Evolutionary conservation across 2,113 vertebrate genomes (phyloP).

Genomic region (Trinectes maculatus): DNA sequence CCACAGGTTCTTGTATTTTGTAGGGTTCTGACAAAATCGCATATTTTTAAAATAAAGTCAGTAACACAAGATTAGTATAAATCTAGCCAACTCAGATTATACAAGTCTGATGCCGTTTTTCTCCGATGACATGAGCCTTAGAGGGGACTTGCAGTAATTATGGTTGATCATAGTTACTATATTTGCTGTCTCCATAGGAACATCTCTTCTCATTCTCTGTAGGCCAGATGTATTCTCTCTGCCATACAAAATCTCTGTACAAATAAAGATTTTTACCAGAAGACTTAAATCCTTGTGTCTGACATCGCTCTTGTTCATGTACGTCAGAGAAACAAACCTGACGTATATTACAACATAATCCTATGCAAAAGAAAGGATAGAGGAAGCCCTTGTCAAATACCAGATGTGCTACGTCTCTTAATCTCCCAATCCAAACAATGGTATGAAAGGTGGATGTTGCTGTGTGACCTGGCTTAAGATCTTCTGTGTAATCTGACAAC

Average conservation of each 20-base stretch:
- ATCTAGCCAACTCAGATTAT: not conserved
- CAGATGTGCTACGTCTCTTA: conserved; percentile 69
- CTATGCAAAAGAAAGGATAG: conserved; percentile 42
- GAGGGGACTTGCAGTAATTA: conserved; percentile 58
- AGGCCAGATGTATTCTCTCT: too few relatives aligned
- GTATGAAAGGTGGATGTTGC: conserved; percentile 62
- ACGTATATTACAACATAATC: conserved; percentile 57
- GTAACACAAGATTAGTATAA: not conserved
- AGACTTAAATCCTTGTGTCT: not conserved
- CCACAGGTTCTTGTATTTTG: too few relatives aligned
- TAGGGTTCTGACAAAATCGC: conserved; percentile 4
- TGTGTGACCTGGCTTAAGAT: conserved; percentile 54
- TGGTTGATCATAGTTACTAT: conserved; percentile 53
- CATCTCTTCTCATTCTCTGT: conserved; percentile 37
- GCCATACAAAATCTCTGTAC: not conserved
- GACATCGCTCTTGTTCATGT: conserved; percentile 15
- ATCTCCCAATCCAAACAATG: conserved; percentile 68
- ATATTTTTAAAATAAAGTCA: too few relatives aligned
- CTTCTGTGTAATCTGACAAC: conserved; percentile 62
- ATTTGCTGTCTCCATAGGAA: conserved; percentile 69
- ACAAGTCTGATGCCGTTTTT: not conserved
- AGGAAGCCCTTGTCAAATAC: conserved; percentile 52
- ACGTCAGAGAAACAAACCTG: conserved; percentile 42
- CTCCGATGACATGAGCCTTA: conserved; percentile 18
- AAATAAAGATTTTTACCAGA: conserved; percentile 6